A percentile compares a stretch with the other conserved stretches of the same genome.
phyloP scores from a whole-genome alignment of 2,797 vertebrate genomes.

The Syndactyla subalaris region DNA sequence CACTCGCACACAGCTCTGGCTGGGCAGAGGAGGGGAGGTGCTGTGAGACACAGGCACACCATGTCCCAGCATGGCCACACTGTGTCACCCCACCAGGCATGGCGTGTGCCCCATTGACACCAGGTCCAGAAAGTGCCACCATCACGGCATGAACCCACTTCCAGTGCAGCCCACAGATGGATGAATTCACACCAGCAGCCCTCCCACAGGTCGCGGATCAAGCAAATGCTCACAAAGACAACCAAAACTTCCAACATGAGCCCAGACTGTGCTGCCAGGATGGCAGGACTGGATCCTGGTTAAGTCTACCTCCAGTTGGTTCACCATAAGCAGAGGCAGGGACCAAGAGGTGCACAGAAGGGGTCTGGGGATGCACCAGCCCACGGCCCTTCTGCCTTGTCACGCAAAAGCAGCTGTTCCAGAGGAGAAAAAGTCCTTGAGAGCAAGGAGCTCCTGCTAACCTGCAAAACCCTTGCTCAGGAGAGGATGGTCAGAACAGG shows the following conservation, averaged over 20 bases:
- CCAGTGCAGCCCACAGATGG: rapidly evolving
- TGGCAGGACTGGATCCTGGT: neutral
- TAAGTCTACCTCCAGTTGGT: neutral
- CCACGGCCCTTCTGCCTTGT: neutral
- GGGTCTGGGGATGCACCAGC: neutral
- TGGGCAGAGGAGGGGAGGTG: neutral
- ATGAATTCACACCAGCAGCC: neutral
- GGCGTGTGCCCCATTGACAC: rapidly evolving
- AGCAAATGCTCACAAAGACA: rapidly evolving
- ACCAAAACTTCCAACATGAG: neutral
- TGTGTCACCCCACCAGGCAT: neutral
- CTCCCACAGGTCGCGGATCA: neutral
- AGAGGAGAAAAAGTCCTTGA: neutral
- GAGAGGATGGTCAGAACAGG: neutral
- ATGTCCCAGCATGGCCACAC: rapidly evolving
- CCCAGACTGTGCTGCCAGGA: rapidly evolving
- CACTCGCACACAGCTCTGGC: rapidly evolving
- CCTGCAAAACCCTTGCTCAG: neutral
- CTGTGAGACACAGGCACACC: neutral
- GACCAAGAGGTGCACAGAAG: neutral
- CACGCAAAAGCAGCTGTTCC: neutral
- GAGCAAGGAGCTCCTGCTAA: neutral
- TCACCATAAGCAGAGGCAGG: neutral
- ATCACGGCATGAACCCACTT: rapidly evolving
- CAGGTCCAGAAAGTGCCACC: neutral